phyloP scores from a whole-genome alignment of 2,113 vertebrate genomes.

The Microcebus lehilahytsara region DNA sequence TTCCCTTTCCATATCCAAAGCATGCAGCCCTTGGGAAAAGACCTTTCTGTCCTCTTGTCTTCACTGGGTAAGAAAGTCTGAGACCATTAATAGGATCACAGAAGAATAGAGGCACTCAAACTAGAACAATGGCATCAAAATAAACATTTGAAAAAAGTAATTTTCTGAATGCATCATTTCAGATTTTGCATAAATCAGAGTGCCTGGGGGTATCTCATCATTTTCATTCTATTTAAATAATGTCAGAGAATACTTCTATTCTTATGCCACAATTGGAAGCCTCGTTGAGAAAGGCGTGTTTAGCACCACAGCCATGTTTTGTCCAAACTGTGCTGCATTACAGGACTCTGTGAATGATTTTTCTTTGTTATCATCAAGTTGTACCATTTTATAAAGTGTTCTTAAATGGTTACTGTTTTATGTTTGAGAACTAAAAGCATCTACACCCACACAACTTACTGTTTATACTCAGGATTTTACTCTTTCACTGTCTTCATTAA shows the following conservation, averaged over 20 bases:
- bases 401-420: background rate
- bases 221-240: background rate
- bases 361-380: background rate
- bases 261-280: background rate
- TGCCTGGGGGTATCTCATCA: background rate
- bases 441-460: background rate
- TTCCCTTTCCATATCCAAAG: background rate
- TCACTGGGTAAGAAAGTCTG: background rate
- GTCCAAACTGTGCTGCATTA: background rate
- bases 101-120: background rate
- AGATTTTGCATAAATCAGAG: background rate
- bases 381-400: background rate
- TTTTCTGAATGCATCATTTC: background rate
- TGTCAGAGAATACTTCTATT: background rate
- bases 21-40: background rate
- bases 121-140: background rate
- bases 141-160: background rate
- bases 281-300: background rate
- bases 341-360: background rate
- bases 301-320: background rate
- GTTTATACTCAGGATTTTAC: background rate
- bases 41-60: background rate
- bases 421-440: background rate
- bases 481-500: background rate
- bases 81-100: background rate